Percentiles rank a stretch among this genome's conserved stretches.
phyloP scores from a whole-genome alignment of 2,888 invertebrate species.

The Protodeltote pygarga region DNA sequence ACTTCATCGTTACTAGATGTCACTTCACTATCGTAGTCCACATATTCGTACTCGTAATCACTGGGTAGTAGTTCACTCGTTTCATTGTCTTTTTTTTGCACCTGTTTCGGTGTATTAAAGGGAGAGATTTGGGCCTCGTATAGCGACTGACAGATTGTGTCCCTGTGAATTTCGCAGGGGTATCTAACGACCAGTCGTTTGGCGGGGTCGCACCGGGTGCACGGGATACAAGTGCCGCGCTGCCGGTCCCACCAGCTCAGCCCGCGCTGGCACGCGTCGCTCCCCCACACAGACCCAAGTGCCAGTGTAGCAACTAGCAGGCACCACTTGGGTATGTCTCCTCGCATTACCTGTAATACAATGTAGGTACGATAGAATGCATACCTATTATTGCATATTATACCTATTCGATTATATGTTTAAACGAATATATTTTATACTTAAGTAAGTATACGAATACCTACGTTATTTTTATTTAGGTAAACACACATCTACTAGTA shows the following conservation, averaged over 20 bases:
- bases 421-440: no score
- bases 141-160: constrained; percentile 91
- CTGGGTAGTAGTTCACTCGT: constrained; percentile 62
- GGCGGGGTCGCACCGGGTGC: constrained; percentile 89
- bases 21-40: constrained; percentile 80
- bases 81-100: constrained; percentile 60
- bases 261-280: constrained; percentile 81
- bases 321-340: constrained; percentile 73
- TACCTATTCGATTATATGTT: no score
- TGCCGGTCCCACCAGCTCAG: constrained; percentile 91
- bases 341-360: constrained; percentile 80
- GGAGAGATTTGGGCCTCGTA: constrained; percentile 89
- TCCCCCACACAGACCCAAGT: constrained; percentile 66
- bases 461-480: not conserved
- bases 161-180: constrained; percentile 91
- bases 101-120: constrained; percentile 71
- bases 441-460: no score
- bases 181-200: constrained; percentile 88
- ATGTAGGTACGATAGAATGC: not conserved
- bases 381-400: no score
- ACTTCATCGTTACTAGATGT: constrained; percentile 70
- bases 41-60: constrained; percentile 80
- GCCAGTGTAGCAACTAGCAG: constrained; percentile 78
- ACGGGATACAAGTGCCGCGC: constrained; percentile 89
- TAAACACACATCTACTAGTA: no score